These are phyloP conservation scores for Coelinius sp. DNA, from an alignment of 2,888 invertebrate genomes.

Conservation along the genomic window DNA sequence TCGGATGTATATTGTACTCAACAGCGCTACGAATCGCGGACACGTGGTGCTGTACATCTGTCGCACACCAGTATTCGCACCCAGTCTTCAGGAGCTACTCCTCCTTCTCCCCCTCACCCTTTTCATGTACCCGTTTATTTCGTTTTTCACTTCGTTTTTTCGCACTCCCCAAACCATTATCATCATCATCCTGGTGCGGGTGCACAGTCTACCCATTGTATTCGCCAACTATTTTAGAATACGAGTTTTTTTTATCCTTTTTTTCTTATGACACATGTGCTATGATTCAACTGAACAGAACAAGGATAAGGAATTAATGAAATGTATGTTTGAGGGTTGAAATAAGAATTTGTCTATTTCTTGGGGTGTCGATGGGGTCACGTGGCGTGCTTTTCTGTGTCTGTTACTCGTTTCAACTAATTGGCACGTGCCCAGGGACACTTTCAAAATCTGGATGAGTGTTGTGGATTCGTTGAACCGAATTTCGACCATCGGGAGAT, in stretches of 20 bases:
- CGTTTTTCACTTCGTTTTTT: conserved; percentile 44
- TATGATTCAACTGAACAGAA: neutral
- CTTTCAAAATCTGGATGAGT: conserved; percentile 7
- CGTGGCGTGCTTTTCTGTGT: conserved; percentile 46
- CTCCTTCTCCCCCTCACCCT: too few relatives aligned
- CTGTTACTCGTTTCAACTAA: conserved; percentile 57
- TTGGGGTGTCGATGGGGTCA: conserved; percentile 34
- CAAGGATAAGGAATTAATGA: conserved; percentile 24
- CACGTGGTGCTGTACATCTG: conserved; percentile 66
- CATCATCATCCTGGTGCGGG: conserved; percentile 44
- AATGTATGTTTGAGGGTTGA: conserved; percentile 19
- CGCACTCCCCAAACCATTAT: conserved; percentile 40
- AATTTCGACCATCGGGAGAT: neutral
- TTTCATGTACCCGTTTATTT: conserved; percentile 50
- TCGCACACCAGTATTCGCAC: conserved; percentile 55
- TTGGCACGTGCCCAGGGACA: conserved; percentile 57
- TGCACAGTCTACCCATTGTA: conserved; percentile 51
- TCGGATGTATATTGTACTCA: conserved; percentile 54
- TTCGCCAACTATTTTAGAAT: conserved; percentile 53
- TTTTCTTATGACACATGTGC: conserved; percentile 39
- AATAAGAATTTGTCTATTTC: conserved; percentile 35
- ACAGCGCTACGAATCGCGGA: conserved; percentile 52
- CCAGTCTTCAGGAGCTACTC: conserved; percentile 42
- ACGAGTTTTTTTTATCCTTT: conserved; percentile 44
- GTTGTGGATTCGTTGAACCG: neutral